Base-by-base conservation (phyloP, 1,140 invertebrate species). In the Tribolium castaneum region DNA sequence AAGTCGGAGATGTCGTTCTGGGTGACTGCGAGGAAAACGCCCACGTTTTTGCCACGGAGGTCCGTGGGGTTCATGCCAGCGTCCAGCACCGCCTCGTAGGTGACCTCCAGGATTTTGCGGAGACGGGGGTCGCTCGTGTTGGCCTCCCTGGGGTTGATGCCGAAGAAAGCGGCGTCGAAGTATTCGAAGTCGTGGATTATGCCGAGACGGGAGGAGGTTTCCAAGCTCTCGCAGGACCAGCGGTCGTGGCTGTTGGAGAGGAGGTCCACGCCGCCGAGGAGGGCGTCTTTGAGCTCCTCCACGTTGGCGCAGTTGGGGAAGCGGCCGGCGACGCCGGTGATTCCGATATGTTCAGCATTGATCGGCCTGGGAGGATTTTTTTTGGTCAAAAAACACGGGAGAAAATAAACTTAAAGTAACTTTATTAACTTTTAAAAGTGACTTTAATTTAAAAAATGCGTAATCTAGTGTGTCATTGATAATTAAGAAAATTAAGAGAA, bases 231-330 rank as follows among this genome's bases (percentile, higher is more conserved):
- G 86, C 86, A 76, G 83, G 90, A 90, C 94, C 94, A 96, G 75
- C 94, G 89, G n/a, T 92, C 88, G 70, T 91, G 90, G 81, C 95
- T 93, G 10, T 91, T 92, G 5, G 94, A 94, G 13, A 96, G 90
- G 82, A 97, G 89, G 84, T 97, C 95, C n/a, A 93, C 91, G 84
- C 93, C 92, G 80, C 92, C 91, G 80, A 93, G 92, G 1, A 99
- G 89, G 84, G 97, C 94, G 52, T 96, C 90, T 70, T 91, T 88
- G 39, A 98, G 94, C 81, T 96, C 91, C n/a, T 90, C 86, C 35
- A 98, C 89, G 84, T 94, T 95, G 52, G 94, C 89, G 0, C 93
- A 95, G 80, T 97, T 93, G 0, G 97, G 97, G 87, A 96, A 97
- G 82, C 93, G 90, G n/a, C 97, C 96, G 2, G 96, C 90, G 81